Base-by-base conservation (phyloP, 1,140 invertebrate genomes). In the Macrobrachium nipponense region DNA sequence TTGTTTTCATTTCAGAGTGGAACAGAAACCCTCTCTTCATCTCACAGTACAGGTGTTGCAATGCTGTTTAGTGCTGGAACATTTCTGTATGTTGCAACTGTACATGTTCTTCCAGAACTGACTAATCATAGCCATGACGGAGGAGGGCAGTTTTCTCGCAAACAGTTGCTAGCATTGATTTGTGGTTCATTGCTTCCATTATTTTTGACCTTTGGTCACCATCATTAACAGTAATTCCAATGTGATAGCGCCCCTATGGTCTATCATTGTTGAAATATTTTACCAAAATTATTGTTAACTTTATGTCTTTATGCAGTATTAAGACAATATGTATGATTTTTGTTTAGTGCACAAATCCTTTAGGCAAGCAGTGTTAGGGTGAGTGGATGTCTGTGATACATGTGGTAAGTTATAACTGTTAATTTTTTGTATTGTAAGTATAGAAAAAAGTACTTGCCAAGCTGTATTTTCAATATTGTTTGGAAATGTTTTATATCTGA, bases 51-150 rank as follows among this genome's bases (percentile, higher is more conserved):
- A 91, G 98, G 97, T 68, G 94, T 99, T 66, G 97, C 98, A 18
- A 98, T 99, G 97, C 92, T 99, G 23, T 99, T 99, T 91, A 99
- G 97, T 88, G 98, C 97, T 2, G 98, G 98, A 3, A 99, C 98
- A 70, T 99, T 99, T 92, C 92, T 99, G 11, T 99, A 99, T 90
- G 98, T 99, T 10, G 97, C 98, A 0, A 99, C 98, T 3, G 98
- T 99, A 3, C 98, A 99, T 91, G 98, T 99, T 5, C 91, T 99
- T 68, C 98, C 98, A 0, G 98, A 99, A 92, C 92, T 99, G 23
- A 93, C 84, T 91, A 91, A 44, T 91, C 91, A 87, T 89, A 80
- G 76, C 77, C 90, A 82, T 91, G 93, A 89, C 89, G 90, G 92
- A 51, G 90, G 91, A 77, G 90, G 91, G 23, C 93, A 93, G 62